These are phyloP conservation scores for Atherinosoma microstoma DNA, from an alignment of 2,797 vertebrate genomes.

Conservation along the genomic window DNA sequence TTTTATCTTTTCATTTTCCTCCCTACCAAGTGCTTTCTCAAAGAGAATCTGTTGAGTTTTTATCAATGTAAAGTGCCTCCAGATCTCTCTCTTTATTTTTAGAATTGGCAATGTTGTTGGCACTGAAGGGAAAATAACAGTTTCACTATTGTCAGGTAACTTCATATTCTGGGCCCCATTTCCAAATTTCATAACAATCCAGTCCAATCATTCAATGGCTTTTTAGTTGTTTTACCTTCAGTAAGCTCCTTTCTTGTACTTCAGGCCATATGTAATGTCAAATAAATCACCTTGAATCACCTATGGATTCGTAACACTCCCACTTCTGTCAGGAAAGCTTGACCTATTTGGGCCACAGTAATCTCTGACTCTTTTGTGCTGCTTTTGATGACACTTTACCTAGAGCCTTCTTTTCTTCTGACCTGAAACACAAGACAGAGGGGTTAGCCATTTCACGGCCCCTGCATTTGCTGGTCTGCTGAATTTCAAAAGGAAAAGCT, in stretches of 20 bases:
- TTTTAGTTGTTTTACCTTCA: constrained; percentile 13
- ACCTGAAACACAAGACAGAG: constrained; percentile 76
- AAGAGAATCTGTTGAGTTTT: background rate
- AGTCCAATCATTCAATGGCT: background rate
- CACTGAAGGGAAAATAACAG: background rate
- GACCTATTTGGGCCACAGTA: constrained; percentile 65
- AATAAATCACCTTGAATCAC: constrained; percentile 63
- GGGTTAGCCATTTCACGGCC: constrained; percentile 68
- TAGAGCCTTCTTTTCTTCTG: constrained; percentile 30
- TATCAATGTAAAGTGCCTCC: background rate
- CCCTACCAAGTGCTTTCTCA: background rate
- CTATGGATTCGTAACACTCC: constrained; percentile 58
- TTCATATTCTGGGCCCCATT: background rate
- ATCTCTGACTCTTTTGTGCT: constrained; percentile 68
- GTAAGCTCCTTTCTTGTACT: constrained; percentile 23
- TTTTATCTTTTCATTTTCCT: background rate
- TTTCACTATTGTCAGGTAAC: background rate
- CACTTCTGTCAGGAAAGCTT: constrained; percentile 59
- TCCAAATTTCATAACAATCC: background rate
- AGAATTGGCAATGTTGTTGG: no score
- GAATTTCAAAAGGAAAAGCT: constrained; percentile 81
- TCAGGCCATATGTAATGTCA: constrained; percentile 26
- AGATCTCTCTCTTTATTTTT: background rate
- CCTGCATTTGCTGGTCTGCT: constrained; percentile 79
- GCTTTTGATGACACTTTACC: constrained; percentile 76